These are phyloP conservation scores for Plebejus melissa DNA, from an alignment of 2,888 invertebrate species.

Conservation along the genomic window DNA sequence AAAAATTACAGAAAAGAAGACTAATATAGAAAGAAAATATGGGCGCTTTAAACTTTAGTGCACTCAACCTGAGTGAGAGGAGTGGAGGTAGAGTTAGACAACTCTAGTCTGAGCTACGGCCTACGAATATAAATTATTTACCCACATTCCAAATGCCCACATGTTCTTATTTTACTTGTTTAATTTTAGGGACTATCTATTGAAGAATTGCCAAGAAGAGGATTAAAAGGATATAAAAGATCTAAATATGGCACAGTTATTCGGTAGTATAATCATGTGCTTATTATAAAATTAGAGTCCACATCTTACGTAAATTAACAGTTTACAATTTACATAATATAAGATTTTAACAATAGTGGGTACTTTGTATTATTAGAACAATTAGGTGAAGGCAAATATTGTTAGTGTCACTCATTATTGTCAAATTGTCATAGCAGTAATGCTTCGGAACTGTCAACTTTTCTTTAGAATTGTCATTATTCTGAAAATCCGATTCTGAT, in stretches of 20 bases:
- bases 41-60: background rate
- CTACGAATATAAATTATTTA: background rate
- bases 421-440: background rate
- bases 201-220: conserved; percentile 27
- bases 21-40: background rate
- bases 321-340: background rate
- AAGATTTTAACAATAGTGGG: background rate
- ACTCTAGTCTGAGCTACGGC: background rate
- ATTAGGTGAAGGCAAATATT: conserved; percentile 6
- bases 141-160: background rate
- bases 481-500: background rate
- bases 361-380: background rate
- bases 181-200: conserved; percentile 11
- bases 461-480: background rate
- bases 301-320: background rate
- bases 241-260: conserved; percentile 4
- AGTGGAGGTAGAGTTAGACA: background rate
- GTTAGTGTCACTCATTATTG: background rate
- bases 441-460: background rate
- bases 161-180: background rate
- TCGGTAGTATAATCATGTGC: background rate
- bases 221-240: conserved; percentile 18
- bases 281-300: background rate
- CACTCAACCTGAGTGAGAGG: background rate
- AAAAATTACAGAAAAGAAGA: background rate